phyloP scores from a whole-genome alignment of 1,140 invertebrate species.

The Anoplophora glabripennis region DNA sequence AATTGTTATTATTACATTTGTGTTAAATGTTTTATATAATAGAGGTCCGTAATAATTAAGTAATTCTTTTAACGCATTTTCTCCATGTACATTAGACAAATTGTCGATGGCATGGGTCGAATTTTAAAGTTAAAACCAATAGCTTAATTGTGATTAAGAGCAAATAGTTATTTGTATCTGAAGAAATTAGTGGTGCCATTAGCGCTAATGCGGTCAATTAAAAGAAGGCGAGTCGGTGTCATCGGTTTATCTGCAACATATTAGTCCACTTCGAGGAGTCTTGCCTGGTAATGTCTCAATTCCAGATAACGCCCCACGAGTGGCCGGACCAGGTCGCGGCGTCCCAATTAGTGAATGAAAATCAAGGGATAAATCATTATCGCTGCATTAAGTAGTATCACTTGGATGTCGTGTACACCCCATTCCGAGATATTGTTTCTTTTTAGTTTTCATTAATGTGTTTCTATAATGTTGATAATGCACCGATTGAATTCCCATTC shows the following conservation, averaged over 20 bases:
- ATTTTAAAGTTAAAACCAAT: background rate
- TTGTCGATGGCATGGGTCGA: no score
- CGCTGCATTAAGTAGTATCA: conserved; percentile 3
- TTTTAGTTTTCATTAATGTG: no score
- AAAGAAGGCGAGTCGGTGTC: conserved; percentile 20
- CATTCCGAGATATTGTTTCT: no score
- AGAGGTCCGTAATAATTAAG: no score
- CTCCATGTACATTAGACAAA: no score
- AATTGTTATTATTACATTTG: no score
- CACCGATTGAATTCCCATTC: no score
- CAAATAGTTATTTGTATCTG: conserved; percentile 15
- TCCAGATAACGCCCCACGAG: conserved; percentile 14
- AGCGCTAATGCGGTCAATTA: conserved; percentile 18
- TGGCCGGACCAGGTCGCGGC: conserved; percentile 1
- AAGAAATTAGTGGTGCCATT: conserved; percentile 18
- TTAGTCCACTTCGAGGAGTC: conserved; percentile 12
- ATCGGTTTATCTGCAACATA: conserved; percentile 17
- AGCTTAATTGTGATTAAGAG: conserved; percentile 11
- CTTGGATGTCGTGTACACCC: no score
- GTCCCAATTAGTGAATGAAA: conserved; percentile 16
- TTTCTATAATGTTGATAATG: no score
- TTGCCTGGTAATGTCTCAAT: conserved; percentile 18
- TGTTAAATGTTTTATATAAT: no score
- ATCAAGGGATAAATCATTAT: conserved; percentile 18
- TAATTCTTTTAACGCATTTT: no score